Percentiles rank a stretch among this genome's conserved stretches.
These are phyloP conservation scores for Coleophora deauratella DNA, from an alignment of 2,888 invertebrate genomes.

Conservation along the genomic window DNA sequence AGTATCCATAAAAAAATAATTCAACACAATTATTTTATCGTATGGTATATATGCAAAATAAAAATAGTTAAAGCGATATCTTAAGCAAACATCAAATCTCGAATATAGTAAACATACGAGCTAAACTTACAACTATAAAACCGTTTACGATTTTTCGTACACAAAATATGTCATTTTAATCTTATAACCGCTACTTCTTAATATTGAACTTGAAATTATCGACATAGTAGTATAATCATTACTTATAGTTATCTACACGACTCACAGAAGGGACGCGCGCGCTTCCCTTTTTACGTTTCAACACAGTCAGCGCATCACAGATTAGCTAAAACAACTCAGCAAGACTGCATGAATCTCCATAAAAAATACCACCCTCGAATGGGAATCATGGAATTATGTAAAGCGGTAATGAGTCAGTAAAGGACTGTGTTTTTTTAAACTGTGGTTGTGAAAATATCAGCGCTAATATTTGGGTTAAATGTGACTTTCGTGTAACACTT, in stretches of 20 bases:
- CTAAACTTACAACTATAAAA: conserved; percentile 24
- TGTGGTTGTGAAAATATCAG: no score
- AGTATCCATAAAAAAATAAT: conserved; percentile 33
- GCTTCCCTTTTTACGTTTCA: conserved; percentile 22
- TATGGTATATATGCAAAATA: conserved; percentile 50
- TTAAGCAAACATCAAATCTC: conserved; percentile 50
- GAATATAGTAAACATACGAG: conserved; percentile 25
- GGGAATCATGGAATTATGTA: no score
- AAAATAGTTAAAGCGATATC: conserved; percentile 62
- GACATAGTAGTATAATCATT: neutral
- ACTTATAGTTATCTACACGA: neutral
- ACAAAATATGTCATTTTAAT: conserved; percentile 70
- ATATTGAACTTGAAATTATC: conserved; percentile 23
- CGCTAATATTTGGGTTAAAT: no score
- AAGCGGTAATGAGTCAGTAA: no score
- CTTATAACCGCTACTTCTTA: conserved; percentile 27
- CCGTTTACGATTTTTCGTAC: conserved; percentile 42
- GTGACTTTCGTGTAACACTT: no score
- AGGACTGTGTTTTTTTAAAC: no score
- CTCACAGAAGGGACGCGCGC: conserved; percentile 5
- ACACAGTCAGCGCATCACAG: conserved; percentile 64
- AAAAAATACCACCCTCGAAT: neutral
- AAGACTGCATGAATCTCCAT: conserved; percentile 37
- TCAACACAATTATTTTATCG: conserved; percentile 45
- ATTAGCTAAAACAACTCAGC: conserved; percentile 38